These are phyloP conservation scores for Ailurus styani DNA, from an alignment of 2,113 vertebrate genomes.

Conservation along the genomic window DNA sequence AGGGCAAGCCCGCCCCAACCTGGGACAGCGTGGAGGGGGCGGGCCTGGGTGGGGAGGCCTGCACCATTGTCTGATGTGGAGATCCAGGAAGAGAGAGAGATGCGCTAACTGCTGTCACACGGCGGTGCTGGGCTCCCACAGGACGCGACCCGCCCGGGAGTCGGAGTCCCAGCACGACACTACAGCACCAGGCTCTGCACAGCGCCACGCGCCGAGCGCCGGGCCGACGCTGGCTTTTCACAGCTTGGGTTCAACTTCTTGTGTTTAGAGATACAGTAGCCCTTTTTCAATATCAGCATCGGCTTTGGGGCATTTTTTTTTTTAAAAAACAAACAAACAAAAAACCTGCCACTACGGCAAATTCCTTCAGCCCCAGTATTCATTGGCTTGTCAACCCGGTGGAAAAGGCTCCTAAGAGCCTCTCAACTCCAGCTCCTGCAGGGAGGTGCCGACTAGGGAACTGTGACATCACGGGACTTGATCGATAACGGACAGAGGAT, in stretches of 20 bases:
- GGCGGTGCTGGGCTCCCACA: constrained; percentile 71
- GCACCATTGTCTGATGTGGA: constrained; percentile 64
- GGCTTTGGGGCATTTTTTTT: constrained; percentile 46
- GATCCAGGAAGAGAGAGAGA: constrained; percentile 46
- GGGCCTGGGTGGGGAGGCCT: constrained; percentile 40
- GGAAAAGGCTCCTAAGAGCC: constrained; percentile 36
- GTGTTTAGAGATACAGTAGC: constrained; percentile 78
- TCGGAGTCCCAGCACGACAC: constrained; percentile 64
- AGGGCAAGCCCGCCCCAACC: neutral
- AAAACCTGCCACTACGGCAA: constrained; percentile 51
- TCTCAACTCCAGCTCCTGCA: constrained; percentile 14
- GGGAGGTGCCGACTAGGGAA: constrained; percentile 43
- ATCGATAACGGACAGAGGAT: constrained; percentile 52
- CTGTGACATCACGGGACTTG: constrained; percentile 49
- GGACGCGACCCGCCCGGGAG: constrained; percentile 29
- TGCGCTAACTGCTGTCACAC: constrained; percentile 59
- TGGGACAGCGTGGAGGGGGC: accelerated
- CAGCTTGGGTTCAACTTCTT: constrained; percentile 81
- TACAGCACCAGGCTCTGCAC: constrained; percentile 81
- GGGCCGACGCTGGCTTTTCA: constrained; percentile 76
- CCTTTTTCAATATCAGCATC: constrained; percentile 65
- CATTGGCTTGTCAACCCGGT: constrained; percentile 10
- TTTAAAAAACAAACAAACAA: neutral
- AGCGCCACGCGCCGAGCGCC: constrained; percentile 55
- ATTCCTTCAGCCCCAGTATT: constrained; percentile 50